These are phyloP conservation scores for Cromileptes altivelis DNA, from an alignment of 2,113 vertebrate genomes.

Conservation along the genomic window DNA sequence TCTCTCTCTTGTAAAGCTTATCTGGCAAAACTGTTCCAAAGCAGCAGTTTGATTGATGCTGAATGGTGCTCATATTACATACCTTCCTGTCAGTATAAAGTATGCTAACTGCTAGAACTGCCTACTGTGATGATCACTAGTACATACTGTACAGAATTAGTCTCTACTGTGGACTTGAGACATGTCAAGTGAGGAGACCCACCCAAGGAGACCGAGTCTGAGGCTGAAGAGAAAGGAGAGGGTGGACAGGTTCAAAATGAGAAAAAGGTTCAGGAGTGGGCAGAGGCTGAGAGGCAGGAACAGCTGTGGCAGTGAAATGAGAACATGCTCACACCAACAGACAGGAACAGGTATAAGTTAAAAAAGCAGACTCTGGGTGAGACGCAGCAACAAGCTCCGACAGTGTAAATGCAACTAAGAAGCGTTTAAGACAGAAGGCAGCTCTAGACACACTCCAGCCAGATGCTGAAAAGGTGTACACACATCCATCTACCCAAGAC, in stretches of 20 bases:
- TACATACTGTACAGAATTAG: not conserved
- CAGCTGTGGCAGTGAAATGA: not conserved
- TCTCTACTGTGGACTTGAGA: not conserved
- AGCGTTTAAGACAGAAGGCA: not conserved
- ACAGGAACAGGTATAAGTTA: conserved; percentile 7
- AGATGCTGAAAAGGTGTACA: not conserved
- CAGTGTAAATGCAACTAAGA: not conserved
- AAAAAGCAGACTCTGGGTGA: not conserved
- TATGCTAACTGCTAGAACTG: not conserved
- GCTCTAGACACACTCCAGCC: not conserved
- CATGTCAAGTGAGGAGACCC: not conserved
- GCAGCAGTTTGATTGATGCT: not conserved
- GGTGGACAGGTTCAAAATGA: conserved; percentile 17
- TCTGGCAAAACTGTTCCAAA: not conserved
- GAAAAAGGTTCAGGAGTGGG: conserved; percentile 5
- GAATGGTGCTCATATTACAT: too few relatives aligned
- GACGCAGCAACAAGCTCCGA: not conserved
- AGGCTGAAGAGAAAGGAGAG: not conserved
- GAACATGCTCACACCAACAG: not conserved
- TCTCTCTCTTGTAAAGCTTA: not conserved
- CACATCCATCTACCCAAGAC: not conserved
- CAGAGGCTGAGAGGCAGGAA: conserved; percentile 6
- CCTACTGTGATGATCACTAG: not conserved
- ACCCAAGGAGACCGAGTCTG: not conserved
- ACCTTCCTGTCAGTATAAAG: too few relatives aligned